Evolutionary conservation across 2,888 invertebrate species (phyloP), one percentile per base, ranked within the genome.

Genomic region (Operophtera brumata): DNA sequence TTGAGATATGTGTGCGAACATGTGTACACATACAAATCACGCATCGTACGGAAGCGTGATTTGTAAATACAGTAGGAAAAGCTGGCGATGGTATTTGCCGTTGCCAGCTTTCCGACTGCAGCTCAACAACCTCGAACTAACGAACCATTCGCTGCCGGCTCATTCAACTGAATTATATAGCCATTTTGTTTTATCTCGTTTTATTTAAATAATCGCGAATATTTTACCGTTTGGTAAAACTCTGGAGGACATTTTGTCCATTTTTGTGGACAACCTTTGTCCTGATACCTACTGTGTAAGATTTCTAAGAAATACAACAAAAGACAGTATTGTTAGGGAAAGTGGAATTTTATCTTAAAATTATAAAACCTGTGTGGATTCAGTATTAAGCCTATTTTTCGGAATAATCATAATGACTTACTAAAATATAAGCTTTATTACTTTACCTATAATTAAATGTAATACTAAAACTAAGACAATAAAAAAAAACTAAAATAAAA

Each of bases 151-250:
- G 68, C 76, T 70, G 62, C 65, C 70, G 66, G 73, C 63, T 71
- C 80, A 78, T 71, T 76, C 81, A 70, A 80, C 80, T 73, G 80
- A 79, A 77, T 80, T 81, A 79, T 84, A 77, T 81, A 81, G 77
- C 68, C 65, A 74, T 78, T 76, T 73, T 72, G 70, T 64, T 72
- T 70, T 69, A 65, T 60, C 60, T 64, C 59, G 66, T 69, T 69
- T 71, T 65, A 65, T 70, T 75, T 66, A 61, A 61, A 63, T 61
- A 55, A 48, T 47, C 47, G 36, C 39, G 46, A 46, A 50, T 50
- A 39, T 44, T 43, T 44, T 39, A 44, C 12, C 37, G 37, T 49
- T 20, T 20, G 20, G 20, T 20, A 20, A 4, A 20, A 4, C 20
- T 20, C 39, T 53, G 35, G 47, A 54, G 47, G 48, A 36, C 10